Base-by-base conservation (phyloP, 2,888 invertebrate species). In the Cabera pusaria region DNA sequence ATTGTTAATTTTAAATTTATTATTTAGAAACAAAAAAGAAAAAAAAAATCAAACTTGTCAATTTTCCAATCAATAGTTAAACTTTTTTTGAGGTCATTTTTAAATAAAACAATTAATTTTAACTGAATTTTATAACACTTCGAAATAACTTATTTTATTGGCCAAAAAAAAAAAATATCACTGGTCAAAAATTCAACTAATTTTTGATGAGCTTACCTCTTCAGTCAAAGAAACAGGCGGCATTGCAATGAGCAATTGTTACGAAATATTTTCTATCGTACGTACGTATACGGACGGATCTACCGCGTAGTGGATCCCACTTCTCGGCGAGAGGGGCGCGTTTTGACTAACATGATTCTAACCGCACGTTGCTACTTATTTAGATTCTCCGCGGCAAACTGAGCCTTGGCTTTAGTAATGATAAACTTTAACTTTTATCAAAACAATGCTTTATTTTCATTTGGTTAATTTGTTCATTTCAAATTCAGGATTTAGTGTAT, bases 151-250 rank as follows among this genome's bases (percentile, higher is more conserved):
- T n/a, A n/a, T n/a, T n/a, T n/a, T n/a, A n/a, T n/a, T n/a, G n/a
- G n/a, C n/a, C n/a, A n/a, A n/a, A n/a, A n/a, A n/a, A n/a, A n/a
- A n/a, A n/a, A n/a, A n/a, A n/a, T n/a, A n/a, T n/a, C n/a, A n/a
- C n/a, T n/a, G n/a, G n/a, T n/a, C n/a, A n/a, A n/a, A n/a, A n/a
- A n/a, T n/a, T n/a, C n/a, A n/a, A n/a, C n/a, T n/a, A n/a, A n/a
- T n/a, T n/a, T n/a, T n/a, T n/a, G n/a, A n/a, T n/a, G n/a, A n/a
- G 14, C 59, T 69, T 64, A 88, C 89, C 72, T 86, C 83, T 21
- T 79, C 71, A n/a, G 76, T 75, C 45, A 87, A 66, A 12, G 88
- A 80, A 45, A 89, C 72, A 32, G 89, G 89, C 49, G 89, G 89
- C 89, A 90, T 89, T 44, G 56, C 87, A 35, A 40, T 59, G 3